These are phyloP conservation scores for Priocnemis perturbator DNA, from an alignment of 2,888 invertebrate genomes.

Conservation along the genomic window DNA sequence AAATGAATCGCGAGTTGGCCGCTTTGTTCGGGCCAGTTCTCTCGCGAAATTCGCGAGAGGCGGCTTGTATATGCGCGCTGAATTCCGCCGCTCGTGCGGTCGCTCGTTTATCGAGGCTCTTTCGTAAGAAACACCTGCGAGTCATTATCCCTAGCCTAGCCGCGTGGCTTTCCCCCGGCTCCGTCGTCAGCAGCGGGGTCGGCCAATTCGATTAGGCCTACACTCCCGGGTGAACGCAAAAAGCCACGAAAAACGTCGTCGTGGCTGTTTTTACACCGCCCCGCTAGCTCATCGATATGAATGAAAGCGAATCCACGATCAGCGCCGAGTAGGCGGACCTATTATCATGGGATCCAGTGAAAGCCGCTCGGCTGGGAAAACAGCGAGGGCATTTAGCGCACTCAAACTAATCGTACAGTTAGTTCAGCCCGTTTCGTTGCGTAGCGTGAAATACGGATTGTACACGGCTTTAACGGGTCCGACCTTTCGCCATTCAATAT, in stretches of 20 bases:
- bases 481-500: too few relatives aligned
- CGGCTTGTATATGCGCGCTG: slow-evolving; percentile 16
- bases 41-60: slow-evolving; percentile 34
- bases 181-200: slow-evolving; percentile 5
- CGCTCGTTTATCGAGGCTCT: slow-evolving; percentile 32
- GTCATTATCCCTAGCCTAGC: slow-evolving; percentile 47
- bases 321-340: background rate
- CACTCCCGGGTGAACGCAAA: background rate
- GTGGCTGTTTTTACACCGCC: background rate
- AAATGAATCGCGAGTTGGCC: too few relatives aligned
- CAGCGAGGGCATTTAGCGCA: background rate
- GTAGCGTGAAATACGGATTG: too few relatives aligned
- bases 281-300: background rate
- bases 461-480: too few relatives aligned
- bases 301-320: slow-evolving; percentile 8
- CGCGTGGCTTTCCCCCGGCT: slow-evolving; percentile 48
- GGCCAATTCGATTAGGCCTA: slow-evolving; percentile 34
- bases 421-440: background rate
- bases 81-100: slow-evolving; percentile 31
- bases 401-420: background rate
- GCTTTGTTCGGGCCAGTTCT: too few relatives aligned
- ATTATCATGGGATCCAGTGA: slow-evolving; percentile 4
- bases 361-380: background rate
- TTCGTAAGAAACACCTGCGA: slow-evolving; percentile 53
- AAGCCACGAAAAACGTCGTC: background rate